Evolutionary conservation across 2,797 vertebrate species (phyloP).

Genomic region (Sciaenops ocellatus): DNA sequence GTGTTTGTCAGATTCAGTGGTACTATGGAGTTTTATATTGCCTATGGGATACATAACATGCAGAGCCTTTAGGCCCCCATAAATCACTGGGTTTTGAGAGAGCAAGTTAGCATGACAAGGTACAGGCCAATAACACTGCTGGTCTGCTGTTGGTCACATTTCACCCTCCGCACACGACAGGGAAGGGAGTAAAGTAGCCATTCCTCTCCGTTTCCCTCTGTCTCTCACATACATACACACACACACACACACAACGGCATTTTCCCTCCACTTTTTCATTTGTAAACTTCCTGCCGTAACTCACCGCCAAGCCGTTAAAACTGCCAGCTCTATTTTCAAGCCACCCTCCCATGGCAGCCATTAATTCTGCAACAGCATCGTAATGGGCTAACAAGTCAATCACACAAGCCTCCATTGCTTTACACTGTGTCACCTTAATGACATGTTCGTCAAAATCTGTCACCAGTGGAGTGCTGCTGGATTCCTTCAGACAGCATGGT

Average conservation of each 20-base stretch:
- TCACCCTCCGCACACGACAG: constrained; percentile 72
- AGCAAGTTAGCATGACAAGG: constrained; percentile 70
- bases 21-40: constrained; percentile 61
- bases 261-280: constrained; percentile 66
- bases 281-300: constrained; percentile 89
- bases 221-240: constrained; percentile 53
- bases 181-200: constrained; percentile 51
- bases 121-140: constrained; percentile 71
- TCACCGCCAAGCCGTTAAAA: constrained; percentile 90
- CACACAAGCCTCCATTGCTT: constrained; percentile 89
- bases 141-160: constrained; percentile 82
- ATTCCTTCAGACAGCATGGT: constrained; percentile 85
- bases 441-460: constrained; percentile 91
- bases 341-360: constrained; percentile 90
- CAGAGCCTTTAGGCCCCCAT: constrained; percentile 60
- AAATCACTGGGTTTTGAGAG: constrained; percentile 73
- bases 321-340: constrained; percentile 88
- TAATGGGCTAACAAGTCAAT: constrained; percentile 94
- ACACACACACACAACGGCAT: constrained; percentile 42
- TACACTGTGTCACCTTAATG: constrained; percentile 91
- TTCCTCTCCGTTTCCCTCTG: constrained; percentile 43
- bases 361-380: constrained; percentile 91
- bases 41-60: constrained; percentile 68
- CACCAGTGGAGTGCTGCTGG: constrained; percentile 84
- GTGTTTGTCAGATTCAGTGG: constrained; percentile 67